Evolutionary conservation across 1,140 invertebrate genomes (phyloP).

Genomic region (Halesus radiatus): DNA sequence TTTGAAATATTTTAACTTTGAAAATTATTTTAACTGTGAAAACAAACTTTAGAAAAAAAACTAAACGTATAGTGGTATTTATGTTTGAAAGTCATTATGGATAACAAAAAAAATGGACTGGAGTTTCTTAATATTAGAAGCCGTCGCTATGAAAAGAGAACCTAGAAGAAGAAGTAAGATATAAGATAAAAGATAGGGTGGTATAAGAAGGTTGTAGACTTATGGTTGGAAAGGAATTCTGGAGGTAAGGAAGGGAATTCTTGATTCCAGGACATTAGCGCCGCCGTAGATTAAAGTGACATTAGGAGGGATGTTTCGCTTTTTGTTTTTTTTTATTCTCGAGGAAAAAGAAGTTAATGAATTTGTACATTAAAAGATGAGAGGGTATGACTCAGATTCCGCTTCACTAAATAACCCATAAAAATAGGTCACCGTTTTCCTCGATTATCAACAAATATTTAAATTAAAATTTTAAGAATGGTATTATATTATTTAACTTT

Average conservation of each 20-base stretch:
- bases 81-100: no score
- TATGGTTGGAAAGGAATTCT: slow-evolving; percentile 5
- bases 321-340: neutral
- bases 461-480: no score
- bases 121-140: no score
- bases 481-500: no score
- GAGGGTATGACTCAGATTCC: neutral
- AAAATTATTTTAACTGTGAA: no score
- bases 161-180: neutral
- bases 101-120: no score
- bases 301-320: slow-evolving; percentile 21
- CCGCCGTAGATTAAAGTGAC: slow-evolving; percentile 21
- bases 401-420: no score
- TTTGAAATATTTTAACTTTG: no score
- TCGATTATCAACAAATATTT: no score
- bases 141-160: neutral
- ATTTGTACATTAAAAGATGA: neutral
- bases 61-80: no score
- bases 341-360: neutral
- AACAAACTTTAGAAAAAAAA: no score
- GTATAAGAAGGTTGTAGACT: neutral
- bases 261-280: slow-evolving; percentile 25
- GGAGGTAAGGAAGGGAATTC: neutral
- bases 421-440: neutral
- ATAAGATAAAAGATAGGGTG: neutral